Conservation (phyloP, 2,113 vertebrate genomes). For the Sinocyclocheilus grahami region DNA sequence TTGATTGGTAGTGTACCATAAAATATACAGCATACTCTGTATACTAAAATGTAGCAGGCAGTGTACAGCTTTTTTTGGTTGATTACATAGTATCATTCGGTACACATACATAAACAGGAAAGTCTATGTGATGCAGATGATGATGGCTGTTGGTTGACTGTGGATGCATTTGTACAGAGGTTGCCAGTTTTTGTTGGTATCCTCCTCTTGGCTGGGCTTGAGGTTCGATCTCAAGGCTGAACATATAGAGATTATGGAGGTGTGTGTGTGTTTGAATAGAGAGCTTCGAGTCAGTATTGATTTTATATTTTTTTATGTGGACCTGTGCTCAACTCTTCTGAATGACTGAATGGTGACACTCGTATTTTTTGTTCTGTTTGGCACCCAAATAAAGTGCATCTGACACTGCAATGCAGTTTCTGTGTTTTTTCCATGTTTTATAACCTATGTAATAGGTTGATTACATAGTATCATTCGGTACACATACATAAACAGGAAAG, state of each 20-base stretch:
- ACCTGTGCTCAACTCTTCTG: conserved; percentile 68
- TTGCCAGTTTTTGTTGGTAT: conserved; percentile 65
- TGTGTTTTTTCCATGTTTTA: not conserved
- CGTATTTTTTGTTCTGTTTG: conserved; percentile 68
- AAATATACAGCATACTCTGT: not conserved
- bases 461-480: not conserved
- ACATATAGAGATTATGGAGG: conserved; percentile 61
- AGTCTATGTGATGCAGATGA: no score
- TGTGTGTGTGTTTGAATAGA: conserved; percentile 59
- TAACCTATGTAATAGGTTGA: not conserved
- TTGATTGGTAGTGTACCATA: not conserved
- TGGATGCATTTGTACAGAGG: no score
- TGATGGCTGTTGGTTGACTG: no score
- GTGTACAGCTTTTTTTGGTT: no score
- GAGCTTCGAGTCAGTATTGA: conserved; percentile 71
- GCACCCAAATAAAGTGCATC: conserved; percentile 77
- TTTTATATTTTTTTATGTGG: conserved; percentile 81
- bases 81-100: no score
- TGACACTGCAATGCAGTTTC: conserved; percentile 57
- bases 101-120: no score
- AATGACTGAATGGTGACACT: conserved; percentile 72
- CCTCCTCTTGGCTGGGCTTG: not conserved
- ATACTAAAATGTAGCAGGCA: not conserved
- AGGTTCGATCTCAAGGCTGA: conserved; percentile 41
- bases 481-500: not conserved